Evolutionary conservation across 2,113 vertebrate genomes (phyloP).

Genomic region (Galeopterus variegatus): DNA sequence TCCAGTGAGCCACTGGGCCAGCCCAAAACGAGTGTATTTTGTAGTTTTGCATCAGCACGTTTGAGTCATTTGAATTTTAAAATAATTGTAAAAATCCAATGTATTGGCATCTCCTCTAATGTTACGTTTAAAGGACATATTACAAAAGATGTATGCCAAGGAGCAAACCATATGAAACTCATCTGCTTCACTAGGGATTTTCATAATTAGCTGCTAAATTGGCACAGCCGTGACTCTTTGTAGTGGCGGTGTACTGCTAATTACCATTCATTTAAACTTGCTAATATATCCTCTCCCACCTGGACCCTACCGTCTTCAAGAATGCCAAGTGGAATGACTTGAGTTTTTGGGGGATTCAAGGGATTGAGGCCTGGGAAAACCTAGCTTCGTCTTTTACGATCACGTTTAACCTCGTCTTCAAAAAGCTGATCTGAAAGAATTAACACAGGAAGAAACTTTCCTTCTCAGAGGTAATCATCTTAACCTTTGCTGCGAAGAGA

Average conservation of each 20-base stretch:
- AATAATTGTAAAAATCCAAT: not conserved
- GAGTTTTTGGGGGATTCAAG: constrained; percentile 23
- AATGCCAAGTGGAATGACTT: not conserved
- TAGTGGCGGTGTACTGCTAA: not conserved
- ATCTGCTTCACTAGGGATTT: constrained; percentile 53
- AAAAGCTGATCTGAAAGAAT: not conserved
- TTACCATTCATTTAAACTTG: constrained; percentile 29
- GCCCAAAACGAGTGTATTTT: not conserved
- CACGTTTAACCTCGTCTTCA: constrained; percentile 32
- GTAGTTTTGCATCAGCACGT: not conserved
- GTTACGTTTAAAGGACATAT: not conserved
- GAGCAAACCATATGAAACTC: not conserved
- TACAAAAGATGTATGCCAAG: constrained; percentile 55
- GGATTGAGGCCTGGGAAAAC: not conserved
- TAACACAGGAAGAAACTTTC: not conserved
- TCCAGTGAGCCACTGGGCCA: too few species aligned
- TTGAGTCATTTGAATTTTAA: not conserved
- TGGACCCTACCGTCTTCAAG: not conserved
- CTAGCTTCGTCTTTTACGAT: not conserved
- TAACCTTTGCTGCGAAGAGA: not conserved
- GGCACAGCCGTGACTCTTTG: constrained; percentile 57
- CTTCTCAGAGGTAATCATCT: not conserved
- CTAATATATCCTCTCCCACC: not conserved
- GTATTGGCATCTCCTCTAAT: not conserved
- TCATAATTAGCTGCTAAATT: constrained; percentile 73